Evolutionary conservation across 2,113 vertebrate species (phyloP).

Genomic region (Camelus bactrianus): DNA sequence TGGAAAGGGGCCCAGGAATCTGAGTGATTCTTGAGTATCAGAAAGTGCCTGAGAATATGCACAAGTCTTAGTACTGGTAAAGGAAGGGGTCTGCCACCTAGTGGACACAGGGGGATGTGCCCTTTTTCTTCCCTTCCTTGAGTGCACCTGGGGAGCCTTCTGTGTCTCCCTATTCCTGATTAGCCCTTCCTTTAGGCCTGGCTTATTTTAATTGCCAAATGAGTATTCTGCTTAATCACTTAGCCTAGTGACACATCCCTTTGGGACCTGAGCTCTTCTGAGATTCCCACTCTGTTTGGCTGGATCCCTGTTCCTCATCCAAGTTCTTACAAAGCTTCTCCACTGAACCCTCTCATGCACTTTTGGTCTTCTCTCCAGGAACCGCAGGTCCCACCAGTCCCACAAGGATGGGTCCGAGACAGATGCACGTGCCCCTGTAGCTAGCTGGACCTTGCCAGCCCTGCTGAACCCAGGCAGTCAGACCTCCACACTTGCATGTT

Average conservation of each 20-base stretch:
- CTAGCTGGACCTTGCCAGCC: neutral
- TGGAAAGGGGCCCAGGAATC: neutral
- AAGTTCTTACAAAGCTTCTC: neutral
- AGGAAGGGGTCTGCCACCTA: slow-evolving; percentile 71
- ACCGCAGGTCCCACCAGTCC: neutral
- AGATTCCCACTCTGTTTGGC: neutral
- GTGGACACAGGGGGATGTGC: neutral
- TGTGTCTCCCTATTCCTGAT: neutral
- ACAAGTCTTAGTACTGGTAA: neutral
- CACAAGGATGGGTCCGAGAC: neutral
- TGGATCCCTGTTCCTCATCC: neutral
- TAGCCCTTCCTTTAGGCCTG: neutral
- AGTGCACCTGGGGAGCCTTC: too few species aligned
- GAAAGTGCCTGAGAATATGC: neutral
- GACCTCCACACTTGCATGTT: neutral
- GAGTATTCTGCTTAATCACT: neutral
- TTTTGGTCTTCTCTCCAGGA: neutral
- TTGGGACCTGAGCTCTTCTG: neutral
- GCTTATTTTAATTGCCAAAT: neutral
- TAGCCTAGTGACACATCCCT: neutral
- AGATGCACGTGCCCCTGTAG: neutral
- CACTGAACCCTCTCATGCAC: neutral
- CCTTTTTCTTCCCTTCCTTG: neutral
- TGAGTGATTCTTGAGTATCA: neutral
- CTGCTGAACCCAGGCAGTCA: neutral